phyloP scores from a whole-genome alignment of 2,113 vertebrate genomes.

The Siniperca knerii region DNA sequence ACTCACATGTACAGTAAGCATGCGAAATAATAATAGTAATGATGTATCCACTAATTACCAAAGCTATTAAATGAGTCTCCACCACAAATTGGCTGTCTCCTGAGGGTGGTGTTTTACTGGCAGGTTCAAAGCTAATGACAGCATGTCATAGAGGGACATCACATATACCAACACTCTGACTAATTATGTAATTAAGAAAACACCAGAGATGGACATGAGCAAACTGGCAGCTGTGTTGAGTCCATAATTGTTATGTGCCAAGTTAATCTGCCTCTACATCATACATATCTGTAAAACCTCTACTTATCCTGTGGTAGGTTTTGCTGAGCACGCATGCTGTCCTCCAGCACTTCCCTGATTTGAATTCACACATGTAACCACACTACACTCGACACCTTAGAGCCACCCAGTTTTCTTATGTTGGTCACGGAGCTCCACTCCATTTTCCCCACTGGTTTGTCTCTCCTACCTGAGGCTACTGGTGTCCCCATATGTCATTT shows the following conservation, averaged over 20 bases:
- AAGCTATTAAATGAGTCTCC: slow-evolving; percentile 63
- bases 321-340: slow-evolving; percentile 17
- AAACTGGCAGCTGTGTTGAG: slow-evolving; percentile 50
- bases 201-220: slow-evolving; percentile 51
- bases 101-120: slow-evolving; percentile 42
- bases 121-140: slow-evolving; percentile 75
- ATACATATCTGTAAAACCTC: slow-evolving; percentile 21
- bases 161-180: slow-evolving; percentile 55
- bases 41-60: slow-evolving; percentile 61
- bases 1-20: slow-evolving; percentile 30
- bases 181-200: slow-evolving; percentile 77
- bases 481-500: slow-evolving; percentile 14
- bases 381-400: slow-evolving; percentile 9
- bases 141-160: slow-evolving; percentile 66
- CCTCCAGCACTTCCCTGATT: background rate
- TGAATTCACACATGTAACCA: slow-evolving; percentile 3
- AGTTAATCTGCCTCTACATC: slow-evolving; percentile 28
- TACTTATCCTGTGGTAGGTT: slow-evolving; percentile 32
- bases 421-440: background rate
- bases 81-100: slow-evolving; percentile 54
- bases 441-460: background rate
- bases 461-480: slow-evolving; percentile 7
- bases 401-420: background rate
- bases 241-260: slow-evolving; percentile 61
- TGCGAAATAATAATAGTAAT: slow-evolving; percentile 46